Conservation (phyloP, 2,888 invertebrate species). For the Alloplasta piceator region DNA sequence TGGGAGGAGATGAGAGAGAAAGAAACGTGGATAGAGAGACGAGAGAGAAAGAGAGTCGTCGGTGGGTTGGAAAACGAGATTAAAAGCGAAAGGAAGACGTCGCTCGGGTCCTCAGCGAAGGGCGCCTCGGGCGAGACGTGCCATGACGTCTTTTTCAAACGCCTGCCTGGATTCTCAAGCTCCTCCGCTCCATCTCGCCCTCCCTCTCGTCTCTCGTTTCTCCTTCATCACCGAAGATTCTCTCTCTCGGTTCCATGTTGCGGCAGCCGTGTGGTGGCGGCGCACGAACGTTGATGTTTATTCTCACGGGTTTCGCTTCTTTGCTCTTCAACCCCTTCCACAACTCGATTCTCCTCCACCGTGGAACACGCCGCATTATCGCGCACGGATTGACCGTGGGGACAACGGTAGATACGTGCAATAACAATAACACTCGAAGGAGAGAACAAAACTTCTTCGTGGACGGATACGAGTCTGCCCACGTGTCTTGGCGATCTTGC, state of each 20-base stretch:
- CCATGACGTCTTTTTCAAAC: conserved; percentile 69
- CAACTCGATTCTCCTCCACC: conserved; percentile 27
- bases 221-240: conserved; percentile 50
- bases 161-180: conserved; percentile 63
- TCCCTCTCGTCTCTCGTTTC: conserved; percentile 44
- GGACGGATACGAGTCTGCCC: conserved; percentile 58
- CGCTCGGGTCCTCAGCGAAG: conserved; percentile 60
- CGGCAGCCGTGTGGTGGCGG: conserved; percentile 58
- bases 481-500: conserved; percentile 35
- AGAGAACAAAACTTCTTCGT: conserved; percentile 56
- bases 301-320: conserved; percentile 68
- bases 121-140: conserved; percentile 66
- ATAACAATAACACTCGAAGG: conserved; percentile 72
- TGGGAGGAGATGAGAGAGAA: conserved; percentile 58
- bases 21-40: conserved; percentile 22
- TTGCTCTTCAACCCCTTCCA: conserved; percentile 60
- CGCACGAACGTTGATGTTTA: conserved; percentile 66
- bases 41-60: conserved; percentile 62
- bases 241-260: conserved; percentile 26
- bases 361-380: conserved; percentile 1
- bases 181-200: conserved; percentile 33
- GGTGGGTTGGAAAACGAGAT: conserved; percentile 70
- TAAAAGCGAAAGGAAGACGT: conserved; percentile 76
- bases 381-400: conserved; percentile 32
- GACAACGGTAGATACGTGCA: conserved; percentile 63